Conservation (phyloP, 2,888 invertebrate species). For the Ceramica pisi region DNA sequence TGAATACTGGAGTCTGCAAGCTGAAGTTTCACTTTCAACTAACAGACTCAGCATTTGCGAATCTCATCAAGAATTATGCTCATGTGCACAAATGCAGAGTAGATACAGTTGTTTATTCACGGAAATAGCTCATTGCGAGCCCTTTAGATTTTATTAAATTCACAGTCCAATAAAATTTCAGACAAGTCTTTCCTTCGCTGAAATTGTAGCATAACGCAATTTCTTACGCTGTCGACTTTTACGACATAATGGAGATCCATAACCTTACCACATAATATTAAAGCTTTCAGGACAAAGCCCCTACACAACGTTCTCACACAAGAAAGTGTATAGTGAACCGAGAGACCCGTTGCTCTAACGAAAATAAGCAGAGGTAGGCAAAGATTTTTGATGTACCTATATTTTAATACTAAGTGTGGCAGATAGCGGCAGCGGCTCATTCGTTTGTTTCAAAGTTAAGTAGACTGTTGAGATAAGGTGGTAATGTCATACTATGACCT, state of each 20-base stretch:
- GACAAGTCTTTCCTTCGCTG: not conserved
- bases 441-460: not conserved
- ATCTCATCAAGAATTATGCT: not conserved
- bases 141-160: not conserved
- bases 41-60: not conserved
- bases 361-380: not conserved
- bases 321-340: not conserved
- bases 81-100: not conserved
- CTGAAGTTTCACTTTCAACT: not conserved
- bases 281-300: conserved; percentile 19
- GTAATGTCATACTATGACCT: not conserved
- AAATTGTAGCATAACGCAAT: conserved; percentile 11
- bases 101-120: not conserved
- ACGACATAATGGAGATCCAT: conserved; percentile 14
- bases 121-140: not conserved
- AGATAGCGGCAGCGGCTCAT: not conserved
- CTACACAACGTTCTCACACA: not conserved
- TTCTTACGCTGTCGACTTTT: conserved; percentile 12
- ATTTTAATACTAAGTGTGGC: not conserved
- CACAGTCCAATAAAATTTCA: not conserved
- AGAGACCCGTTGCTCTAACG: no score
- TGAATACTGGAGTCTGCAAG: not conserved
- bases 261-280: conserved; percentile 2
- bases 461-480: not conserved
- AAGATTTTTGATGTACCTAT: not conserved